A percentile compares a stretch with the other conserved stretches of the same genome.
Evolutionary conservation across 2,797 vertebrate genomes (phyloP).

Genomic region (Rhynchonycteris naso): DNA sequence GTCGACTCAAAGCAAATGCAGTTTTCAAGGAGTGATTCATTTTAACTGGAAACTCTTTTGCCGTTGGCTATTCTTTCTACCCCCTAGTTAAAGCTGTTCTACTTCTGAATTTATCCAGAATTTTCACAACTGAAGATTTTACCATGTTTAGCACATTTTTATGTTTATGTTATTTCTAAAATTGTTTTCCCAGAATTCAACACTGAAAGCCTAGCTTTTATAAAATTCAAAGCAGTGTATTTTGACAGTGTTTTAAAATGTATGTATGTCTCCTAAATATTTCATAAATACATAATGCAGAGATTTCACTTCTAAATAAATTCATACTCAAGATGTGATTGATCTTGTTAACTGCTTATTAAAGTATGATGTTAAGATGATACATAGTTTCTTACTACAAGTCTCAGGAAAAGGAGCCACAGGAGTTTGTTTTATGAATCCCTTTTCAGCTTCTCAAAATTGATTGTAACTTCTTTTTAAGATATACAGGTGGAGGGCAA

Average conservation of each 20-base stretch:
- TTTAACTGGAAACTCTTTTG: background rate
- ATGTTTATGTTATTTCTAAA: conserved; percentile 22
- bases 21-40: background rate
- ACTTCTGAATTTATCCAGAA: conserved; percentile 31
- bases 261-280: background rate
- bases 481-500: background rate
- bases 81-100: background rate
- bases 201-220: conserved; percentile 47
- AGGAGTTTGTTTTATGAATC: background rate
- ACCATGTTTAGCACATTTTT: background rate
- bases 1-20: background rate
- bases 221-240: conserved; percentile 55
- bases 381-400: conserved; percentile 21
- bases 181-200: background rate
- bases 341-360: conserved; percentile 12
- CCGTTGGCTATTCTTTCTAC: background rate
- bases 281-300: conserved; percentile 27
- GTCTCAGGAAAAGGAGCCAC: background rate
- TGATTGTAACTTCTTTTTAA: conserved; percentile 22
- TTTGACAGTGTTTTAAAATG: conserved; percentile 57
- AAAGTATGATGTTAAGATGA: background rate
- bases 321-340: conserved; percentile 17
- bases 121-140: background rate
- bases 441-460: conserved; percentile 17
- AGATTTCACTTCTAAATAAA: conserved; percentile 19